Evolutionary conservation across 2,113 vertebrate species (phyloP).

Genomic region (Misgurnus anguillicaudatus): DNA sequence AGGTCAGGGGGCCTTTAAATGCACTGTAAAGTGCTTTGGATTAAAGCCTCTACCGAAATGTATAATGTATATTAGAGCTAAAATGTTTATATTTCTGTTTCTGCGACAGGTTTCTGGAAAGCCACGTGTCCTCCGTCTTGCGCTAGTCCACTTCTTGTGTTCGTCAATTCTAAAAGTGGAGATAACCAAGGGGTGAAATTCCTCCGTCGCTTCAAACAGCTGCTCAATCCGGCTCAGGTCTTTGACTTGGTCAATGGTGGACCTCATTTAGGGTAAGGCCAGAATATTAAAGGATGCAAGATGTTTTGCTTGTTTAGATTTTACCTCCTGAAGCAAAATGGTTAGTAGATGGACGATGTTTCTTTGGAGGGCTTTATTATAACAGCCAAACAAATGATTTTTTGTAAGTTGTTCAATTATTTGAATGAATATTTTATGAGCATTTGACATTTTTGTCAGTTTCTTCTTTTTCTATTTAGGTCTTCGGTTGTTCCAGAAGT

Average conservation of each 20-base stretch:
- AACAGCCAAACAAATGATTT: no score
- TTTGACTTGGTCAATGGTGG: slow-evolving; percentile 99
- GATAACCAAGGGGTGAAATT: slow-evolving; percentile 99
- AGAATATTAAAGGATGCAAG: not conserved
- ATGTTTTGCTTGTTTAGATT: not conserved
- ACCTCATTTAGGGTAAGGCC: slow-evolving; percentile 92
- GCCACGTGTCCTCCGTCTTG: slow-evolving; percentile 96
- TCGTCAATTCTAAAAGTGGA: slow-evolving; percentile 98
- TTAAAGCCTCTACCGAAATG: no score
- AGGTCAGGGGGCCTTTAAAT: no score
- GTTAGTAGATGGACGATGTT: no score
- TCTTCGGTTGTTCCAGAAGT: slow-evolving; percentile 96
- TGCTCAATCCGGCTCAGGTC: slow-evolving; percentile 97
- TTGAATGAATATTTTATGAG: no score
- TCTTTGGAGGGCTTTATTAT: no score
- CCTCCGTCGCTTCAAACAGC: slow-evolving; percentile 96
- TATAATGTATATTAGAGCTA: not conserved
- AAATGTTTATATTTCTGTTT: slow-evolving; percentile 40
- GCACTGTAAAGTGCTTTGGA: no score
- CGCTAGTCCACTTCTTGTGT: slow-evolving; percentile 96
- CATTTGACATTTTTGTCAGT: not conserved
- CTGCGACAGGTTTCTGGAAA: slow-evolving; percentile 92
- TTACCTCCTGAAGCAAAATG: not conserved
- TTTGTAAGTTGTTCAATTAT: no score
- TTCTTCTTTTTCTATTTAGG: slow-evolving; percentile 70